phyloP scores from a whole-genome alignment of 2,113 vertebrate species.

The Corynorhinus townsendii region DNA sequence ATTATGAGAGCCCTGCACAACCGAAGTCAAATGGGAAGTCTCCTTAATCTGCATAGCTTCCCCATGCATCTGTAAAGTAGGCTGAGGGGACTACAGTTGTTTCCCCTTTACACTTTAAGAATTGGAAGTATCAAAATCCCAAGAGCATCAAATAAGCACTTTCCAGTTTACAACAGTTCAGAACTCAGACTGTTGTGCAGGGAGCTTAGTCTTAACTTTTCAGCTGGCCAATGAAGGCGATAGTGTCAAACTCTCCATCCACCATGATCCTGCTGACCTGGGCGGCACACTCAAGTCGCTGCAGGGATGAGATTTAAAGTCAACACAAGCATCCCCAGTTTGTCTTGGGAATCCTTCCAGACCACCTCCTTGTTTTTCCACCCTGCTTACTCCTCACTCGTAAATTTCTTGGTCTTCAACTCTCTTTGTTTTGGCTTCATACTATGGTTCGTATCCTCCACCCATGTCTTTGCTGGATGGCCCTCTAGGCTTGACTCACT shows the following conservation, averaged over 20 bases:
- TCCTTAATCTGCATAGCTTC: neutral
- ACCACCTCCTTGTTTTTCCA: slow-evolving; percentile 18
- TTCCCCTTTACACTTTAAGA: slow-evolving; percentile 4
- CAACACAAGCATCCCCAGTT: neutral
- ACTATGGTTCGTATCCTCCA: neutral
- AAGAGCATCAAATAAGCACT: neutral
- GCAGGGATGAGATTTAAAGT: neutral
- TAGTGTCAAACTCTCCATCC: neutral
- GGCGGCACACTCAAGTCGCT: neutral
- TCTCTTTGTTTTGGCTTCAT: slow-evolving; percentile 37
- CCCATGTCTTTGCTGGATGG: neutral
- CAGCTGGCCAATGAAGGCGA: neutral
- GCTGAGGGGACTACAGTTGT: neutral
- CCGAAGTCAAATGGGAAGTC: neutral
- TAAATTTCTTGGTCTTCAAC: slow-evolving; percentile 6
- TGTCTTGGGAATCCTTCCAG: slow-evolving; percentile 15
- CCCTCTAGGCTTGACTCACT: neutral
- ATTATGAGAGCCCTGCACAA: neutral
- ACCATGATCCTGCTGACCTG: neutral
- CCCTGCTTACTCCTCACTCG: neutral
- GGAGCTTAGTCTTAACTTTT: neutral
- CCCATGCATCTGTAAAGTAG: neutral
- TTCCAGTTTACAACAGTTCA: neutral
- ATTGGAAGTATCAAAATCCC: neutral
- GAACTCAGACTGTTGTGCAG: neutral